These are phyloP conservation scores for Rhodinocichla rosea DNA, from an alignment of 2,113 vertebrate species.

Conservation along the genomic window DNA sequence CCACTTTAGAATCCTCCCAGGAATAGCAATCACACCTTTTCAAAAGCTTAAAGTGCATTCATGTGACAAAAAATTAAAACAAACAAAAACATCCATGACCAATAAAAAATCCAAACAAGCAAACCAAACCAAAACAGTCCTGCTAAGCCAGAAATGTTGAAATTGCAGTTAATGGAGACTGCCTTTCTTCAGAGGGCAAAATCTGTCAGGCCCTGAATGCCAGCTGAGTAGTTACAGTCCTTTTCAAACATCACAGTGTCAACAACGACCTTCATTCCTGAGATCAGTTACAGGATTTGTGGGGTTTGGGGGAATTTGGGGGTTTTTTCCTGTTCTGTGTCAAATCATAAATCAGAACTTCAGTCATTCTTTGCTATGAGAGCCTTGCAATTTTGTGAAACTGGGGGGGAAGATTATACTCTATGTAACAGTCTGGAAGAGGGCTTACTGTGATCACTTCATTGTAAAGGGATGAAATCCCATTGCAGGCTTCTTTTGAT, in stretches of 20 bases:
- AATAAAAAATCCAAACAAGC: neutral
- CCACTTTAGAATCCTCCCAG: neutral
- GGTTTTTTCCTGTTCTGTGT: neutral
- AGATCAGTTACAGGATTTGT: neutral
- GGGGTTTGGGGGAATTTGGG: neutral
- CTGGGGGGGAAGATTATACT: neutral
- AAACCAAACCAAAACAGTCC: neutral
- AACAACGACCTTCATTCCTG: conserved; percentile 1
- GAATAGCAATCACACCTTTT: neutral
- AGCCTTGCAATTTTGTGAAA: neutral
- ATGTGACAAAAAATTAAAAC: neutral
- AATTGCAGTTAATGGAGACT: neutral
- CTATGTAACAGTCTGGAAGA: neutral
- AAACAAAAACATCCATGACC: neutral
- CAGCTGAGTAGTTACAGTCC: neutral
- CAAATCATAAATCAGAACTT: neutral
- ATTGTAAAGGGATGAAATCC: neutral
- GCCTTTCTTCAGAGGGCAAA: neutral
- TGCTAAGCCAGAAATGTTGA: neutral
- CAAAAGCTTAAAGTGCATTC: conserved; percentile 55
- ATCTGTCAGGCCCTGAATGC: neutral
- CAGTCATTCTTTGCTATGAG: neutral
- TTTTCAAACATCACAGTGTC: neutral
- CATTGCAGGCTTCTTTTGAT: neutral
- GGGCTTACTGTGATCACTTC: neutral